These are phyloP conservation scores for Heliangelus exortis DNA, from an alignment of 2,797 vertebrate species.

Conservation along the genomic window DNA sequence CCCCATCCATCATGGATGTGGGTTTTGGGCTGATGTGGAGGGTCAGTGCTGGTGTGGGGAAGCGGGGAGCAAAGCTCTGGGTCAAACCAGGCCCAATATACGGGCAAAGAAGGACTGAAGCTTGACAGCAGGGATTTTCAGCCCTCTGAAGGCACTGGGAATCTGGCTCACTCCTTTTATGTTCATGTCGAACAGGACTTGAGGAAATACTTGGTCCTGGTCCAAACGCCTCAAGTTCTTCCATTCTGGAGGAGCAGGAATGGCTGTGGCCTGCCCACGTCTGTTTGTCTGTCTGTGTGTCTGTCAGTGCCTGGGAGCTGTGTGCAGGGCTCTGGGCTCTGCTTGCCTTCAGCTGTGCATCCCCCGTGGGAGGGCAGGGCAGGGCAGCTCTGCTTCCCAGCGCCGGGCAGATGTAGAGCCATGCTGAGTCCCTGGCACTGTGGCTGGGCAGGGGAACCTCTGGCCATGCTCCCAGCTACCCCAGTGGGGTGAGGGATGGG, in stretches of 20 bases:
- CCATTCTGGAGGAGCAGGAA: constrained; percentile 61
- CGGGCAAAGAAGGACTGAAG: background rate
- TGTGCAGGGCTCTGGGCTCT: rapidly evolving
- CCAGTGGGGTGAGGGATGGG: rapidly evolving
- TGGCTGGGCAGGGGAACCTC: rapidly evolving
- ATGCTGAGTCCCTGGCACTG: background rate
- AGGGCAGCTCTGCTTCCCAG: background rate
- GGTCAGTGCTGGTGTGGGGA: background rate
- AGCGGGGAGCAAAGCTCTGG: background rate
- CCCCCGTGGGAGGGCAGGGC: background rate
- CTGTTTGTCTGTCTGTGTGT: constrained; percentile 38
- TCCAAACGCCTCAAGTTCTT: constrained; percentile 55
- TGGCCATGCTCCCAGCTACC: background rate
- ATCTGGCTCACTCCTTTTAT: constrained; percentile 69
- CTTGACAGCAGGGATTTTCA: constrained; percentile 2
- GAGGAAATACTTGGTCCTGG: constrained; percentile 50
- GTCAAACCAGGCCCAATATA: rapidly evolving
- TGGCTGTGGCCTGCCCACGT: constrained; percentile 36
- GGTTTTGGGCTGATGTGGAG: background rate
- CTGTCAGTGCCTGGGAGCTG: constrained; percentile 29
- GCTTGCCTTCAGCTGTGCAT: background rate
- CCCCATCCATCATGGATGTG: rapidly evolving
- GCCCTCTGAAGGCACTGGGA: constrained; percentile 22
- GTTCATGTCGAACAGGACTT: constrained; percentile 65
- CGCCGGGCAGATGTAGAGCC: rapidly evolving